Evolutionary conservation across 2,113 vertebrate species (phyloP), one percentile per base, ranked within the genome.

Genomic region (Psittacara wagleri): DNA sequence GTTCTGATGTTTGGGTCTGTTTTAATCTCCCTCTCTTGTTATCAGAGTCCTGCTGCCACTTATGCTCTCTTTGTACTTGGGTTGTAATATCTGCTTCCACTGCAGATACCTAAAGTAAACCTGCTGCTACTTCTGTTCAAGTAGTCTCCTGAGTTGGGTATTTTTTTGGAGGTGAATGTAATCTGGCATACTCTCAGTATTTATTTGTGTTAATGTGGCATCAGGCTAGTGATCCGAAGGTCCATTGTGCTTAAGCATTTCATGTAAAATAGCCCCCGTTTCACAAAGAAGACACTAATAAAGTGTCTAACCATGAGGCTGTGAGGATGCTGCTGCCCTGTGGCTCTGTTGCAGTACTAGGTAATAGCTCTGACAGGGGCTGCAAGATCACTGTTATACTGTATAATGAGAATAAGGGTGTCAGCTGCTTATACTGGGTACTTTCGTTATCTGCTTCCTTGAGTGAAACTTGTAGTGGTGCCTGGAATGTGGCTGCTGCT

Each of bases 31-130:
- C 22, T 63, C 37, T 37, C 74, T 75, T 0, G 0, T 90, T 94
- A 84, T 66, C 62, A 46, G 73, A 57, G 62, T 33, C 24, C 76
- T 66, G 77, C 86, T 95, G 80, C 86, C 73, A 84, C 83, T 95
- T 94, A 39, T 0, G 11, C 61, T 84, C 11, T 70, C 44, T 54
- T 33, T 75, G 73, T 90, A 11, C 62, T 84, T 63, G 54, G 7
- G 8, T 68, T 54, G 20, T 85, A 78, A 61, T 92, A 66, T 66
- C 69, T 93, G 76, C 83, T 93, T 41, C 55, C 57, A 54, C 66
- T 90, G 83, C 73, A 93, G 57, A 75, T 75, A 25, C 73, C 35
- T 28, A 3, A 61, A 80, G 81, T 37, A 64, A 83, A 84, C 73
- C 48, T 13, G 64, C 80, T 25, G 44, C 86, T 92, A 20, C 87